phyloP scores from a whole-genome alignment of 2,113 vertebrate species.

The Pachycephala philippinensis region DNA sequence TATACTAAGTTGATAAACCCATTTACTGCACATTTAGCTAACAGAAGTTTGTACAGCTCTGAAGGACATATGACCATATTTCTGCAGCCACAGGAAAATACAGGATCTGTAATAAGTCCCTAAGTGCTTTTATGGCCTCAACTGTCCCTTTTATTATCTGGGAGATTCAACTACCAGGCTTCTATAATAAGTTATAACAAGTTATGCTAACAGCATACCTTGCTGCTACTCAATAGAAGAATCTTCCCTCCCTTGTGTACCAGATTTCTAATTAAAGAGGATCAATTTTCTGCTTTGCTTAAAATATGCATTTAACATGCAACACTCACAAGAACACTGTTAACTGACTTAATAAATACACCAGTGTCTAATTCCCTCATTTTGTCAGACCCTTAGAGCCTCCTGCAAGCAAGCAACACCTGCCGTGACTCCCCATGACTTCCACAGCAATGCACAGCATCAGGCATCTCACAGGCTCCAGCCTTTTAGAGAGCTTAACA shows the following conservation, averaged over 20 bases:
- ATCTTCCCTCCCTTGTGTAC: background rate
- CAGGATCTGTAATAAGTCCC: background rate
- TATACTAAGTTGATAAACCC: background rate
- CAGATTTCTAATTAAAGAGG: constrained; percentile 44
- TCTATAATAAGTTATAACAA: background rate
- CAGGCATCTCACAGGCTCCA: background rate
- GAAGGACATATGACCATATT: background rate
- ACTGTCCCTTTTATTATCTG: background rate
- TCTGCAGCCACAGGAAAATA: constrained; percentile 29
- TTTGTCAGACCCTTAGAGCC: background rate
- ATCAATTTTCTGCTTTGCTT: background rate
- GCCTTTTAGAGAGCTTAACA: constrained; percentile 22
- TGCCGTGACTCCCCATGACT: background rate
- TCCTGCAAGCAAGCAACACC: background rate
- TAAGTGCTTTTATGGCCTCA: background rate
- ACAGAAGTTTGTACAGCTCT: background rate
- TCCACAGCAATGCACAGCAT: background rate
- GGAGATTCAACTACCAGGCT: background rate
- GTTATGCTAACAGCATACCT: background rate
- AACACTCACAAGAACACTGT: background rate
- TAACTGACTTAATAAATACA: constrained; percentile 17
- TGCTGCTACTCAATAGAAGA: background rate
- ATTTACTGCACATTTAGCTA: constrained; percentile 12
- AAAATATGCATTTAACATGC: background rate
- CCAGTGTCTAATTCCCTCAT: background rate